phyloP scores from a whole-genome alignment of 2,888 invertebrate species.

The Caenorhabditis sp. region DNA sequence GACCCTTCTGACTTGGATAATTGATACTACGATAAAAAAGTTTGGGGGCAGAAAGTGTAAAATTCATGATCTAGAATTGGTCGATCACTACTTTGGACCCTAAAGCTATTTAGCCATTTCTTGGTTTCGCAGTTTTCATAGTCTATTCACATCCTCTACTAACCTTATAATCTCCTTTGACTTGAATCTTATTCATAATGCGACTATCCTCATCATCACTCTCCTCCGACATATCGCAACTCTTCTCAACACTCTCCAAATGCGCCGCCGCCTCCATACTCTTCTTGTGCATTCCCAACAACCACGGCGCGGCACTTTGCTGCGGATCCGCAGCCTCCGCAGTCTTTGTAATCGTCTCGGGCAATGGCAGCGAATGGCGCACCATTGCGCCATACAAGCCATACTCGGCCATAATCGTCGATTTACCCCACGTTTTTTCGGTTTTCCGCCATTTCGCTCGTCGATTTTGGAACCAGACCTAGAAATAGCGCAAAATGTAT shows the following conservation, averaged over 20 bases:
- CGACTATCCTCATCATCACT: slow-evolving; percentile 46
- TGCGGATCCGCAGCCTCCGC: slow-evolving; percentile 84
- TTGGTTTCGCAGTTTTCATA: too few species aligned
- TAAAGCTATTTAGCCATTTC: background rate
- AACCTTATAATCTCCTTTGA: background rate
- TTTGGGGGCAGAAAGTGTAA: too few species aligned
- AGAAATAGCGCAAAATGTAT: slow-evolving; percentile 72
- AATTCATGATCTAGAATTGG: too few species aligned
- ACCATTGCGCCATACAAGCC: slow-evolving; percentile 99
- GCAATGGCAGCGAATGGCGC: slow-evolving; percentile 95
- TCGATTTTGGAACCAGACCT: slow-evolving; percentile 99
- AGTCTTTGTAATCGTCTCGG: slow-evolving; percentile 96
- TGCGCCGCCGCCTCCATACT: slow-evolving; percentile 95
- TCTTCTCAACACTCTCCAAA: slow-evolving; percentile 79
- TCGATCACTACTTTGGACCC: too few species aligned
- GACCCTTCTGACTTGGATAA: too few species aligned
- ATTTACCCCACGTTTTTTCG: slow-evolving; percentile 98
- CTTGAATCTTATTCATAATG: background rate
- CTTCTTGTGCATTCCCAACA: slow-evolving; percentile 99
- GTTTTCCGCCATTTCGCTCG: slow-evolving; percentile 99
- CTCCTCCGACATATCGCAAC: slow-evolving; percentile 50
- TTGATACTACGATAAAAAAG: too few species aligned
- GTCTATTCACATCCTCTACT: too few species aligned
- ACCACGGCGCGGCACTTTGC: slow-evolving; percentile 88
- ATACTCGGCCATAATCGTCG: slow-evolving; percentile 99